phyloP scores from a whole-genome alignment of 2,888 invertebrate genomes.

The Athetis lepigone region DNA sequence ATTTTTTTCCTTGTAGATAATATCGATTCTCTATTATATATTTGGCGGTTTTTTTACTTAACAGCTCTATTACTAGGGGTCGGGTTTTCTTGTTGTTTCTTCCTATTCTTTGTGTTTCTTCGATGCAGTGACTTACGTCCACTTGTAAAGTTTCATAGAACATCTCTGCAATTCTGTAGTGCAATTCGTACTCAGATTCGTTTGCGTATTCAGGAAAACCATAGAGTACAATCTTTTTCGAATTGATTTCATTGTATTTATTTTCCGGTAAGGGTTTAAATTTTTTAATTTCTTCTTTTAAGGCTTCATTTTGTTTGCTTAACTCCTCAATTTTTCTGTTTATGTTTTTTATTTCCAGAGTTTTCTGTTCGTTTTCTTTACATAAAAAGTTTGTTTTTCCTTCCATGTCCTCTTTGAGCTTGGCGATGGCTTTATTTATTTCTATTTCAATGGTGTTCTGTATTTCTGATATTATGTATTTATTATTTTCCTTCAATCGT shows the following conservation, averaged over 20 bases:
- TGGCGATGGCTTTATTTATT: neutral
- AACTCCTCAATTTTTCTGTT: neutral
- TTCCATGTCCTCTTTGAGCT: neutral
- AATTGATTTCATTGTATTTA: neutral
- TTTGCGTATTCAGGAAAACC: neutral
- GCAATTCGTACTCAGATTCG: neutral
- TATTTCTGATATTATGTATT: no score
- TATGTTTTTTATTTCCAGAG: neutral
- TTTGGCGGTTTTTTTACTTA: neutral
- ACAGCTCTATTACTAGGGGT: neutral
- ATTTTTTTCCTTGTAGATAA: no score
- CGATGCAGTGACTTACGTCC: neutral
- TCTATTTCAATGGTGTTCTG: no score
- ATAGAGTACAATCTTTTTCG: neutral
- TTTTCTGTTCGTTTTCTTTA: neutral
- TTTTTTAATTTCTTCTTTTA: neutral
- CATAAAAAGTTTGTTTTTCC: constrained; percentile 1
- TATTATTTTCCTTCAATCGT: no score
- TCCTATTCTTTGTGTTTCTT: neutral
- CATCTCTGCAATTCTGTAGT: neutral
- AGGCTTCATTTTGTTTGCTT: neutral
- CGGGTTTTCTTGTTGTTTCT: neutral
- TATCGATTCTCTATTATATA: constrained; percentile 1
- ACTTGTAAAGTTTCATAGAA: neutral
- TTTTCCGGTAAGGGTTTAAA: neutral